These are phyloP conservation scores for Conops quadrifasciatus DNA, from an alignment of 2,888 invertebrate genomes.

Conservation along the genomic window DNA sequence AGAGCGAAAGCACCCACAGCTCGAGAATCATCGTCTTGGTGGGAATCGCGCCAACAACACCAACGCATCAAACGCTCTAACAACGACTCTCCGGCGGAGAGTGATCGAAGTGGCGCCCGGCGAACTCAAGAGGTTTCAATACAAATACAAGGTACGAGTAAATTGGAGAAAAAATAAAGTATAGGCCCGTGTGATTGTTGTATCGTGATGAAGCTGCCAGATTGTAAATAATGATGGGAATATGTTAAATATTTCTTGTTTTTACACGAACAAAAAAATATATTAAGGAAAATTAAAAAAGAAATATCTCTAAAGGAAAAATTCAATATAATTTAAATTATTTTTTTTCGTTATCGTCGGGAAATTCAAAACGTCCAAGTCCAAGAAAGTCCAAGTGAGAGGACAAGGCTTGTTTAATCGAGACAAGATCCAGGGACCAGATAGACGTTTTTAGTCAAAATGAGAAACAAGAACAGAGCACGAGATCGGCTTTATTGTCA, in stretches of 20 bases:
- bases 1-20: slow-evolving; percentile 42
- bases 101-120: slow-evolving; percentile 39
- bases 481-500: no score
- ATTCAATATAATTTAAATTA: no score
- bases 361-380: no score
- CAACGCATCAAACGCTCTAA: slow-evolving; percentile 48
- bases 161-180: slow-evolving; percentile 1
- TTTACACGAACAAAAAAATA: not conserved
- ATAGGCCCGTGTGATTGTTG: no score
- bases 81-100: slow-evolving; percentile 40
- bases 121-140: slow-evolving; percentile 46
- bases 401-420: no score
- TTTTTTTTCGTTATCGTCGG: no score
- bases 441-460: no score
- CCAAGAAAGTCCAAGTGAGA: no score
- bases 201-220: slow-evolving; percentile 17
- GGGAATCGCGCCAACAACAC: slow-evolving; percentile 30
- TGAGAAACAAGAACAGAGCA: no score
- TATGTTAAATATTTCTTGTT: not conserved
- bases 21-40: slow-evolving; percentile 18
- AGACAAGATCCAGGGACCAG: no score
- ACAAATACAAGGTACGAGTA: slow-evolving; percentile 52
- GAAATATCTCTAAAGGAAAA: no score
- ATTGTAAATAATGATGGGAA: not conserved
- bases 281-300: not conserved